Base-by-base conservation (phyloP, 2,113 vertebrate genomes). In the Chaetodon trifascialis region DNA sequence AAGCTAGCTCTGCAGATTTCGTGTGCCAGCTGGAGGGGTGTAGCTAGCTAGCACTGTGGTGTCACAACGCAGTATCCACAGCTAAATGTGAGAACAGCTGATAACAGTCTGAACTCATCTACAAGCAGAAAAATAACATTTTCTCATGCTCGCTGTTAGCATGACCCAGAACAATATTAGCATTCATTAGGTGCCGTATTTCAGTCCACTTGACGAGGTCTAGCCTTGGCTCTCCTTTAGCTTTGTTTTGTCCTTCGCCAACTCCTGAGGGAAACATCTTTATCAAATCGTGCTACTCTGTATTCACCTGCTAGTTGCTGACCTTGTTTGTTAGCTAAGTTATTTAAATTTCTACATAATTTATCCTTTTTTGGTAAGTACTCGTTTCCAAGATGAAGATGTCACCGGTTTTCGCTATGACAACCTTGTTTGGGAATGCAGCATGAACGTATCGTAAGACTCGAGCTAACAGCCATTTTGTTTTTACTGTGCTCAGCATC, bases 401-500 rank as follows among this genome's bases (percentile, higher is more conserved):
- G 30, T 30, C 30, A 30, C 30, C 30, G 30, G 30, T 30, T 30
- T 2, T 30, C 3, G 30, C 30, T 30, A 30, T 3, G 30, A 30
- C 30, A 30, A 3, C 30, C 30, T 30, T 30, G 30, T 30, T 30
- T 30, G 30, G 30, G 30, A 30, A 30, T 3, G 30, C 30, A 30
- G 30, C 30, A 30, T 30, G 30, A 30, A 30, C 30, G 30, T 30
- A n/a, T 25, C 59, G 46, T 52, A 70, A 23, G 34, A 66, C 44
- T 70, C 64, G 63, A 78, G 60, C 59, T n/a, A 51, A 58, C 25
- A 80, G 0, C 47, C 23, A 65, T 54, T 76, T 42, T 12, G 2
- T 36, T 85, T 88, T 87, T 5, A 59, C 84, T 58, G 65, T 44
- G 19, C 83, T 87, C 76, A 81, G 71, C 80, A 79, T 54, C 60